Evolutionary conservation across 2,113 vertebrate genomes (phyloP).

Genomic region (Coptodon bakossiorum): DNA sequence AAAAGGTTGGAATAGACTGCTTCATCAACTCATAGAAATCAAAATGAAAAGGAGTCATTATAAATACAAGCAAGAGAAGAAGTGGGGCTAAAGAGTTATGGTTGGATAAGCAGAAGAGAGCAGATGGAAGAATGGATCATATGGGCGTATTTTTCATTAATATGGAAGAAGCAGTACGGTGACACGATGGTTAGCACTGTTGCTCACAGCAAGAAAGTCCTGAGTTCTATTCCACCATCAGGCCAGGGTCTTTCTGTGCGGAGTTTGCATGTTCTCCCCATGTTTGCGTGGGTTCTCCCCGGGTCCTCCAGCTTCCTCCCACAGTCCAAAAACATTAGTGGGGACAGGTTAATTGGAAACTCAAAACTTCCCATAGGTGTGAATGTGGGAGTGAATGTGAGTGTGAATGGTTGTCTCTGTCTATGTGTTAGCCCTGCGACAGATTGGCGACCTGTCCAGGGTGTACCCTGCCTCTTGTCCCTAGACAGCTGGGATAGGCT

Average conservation of each 20-base stretch:
- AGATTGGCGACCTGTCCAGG: neutral
- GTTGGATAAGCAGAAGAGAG: neutral
- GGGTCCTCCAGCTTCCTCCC: fast-evolving
- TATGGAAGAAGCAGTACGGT: neutral
- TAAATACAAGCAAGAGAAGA: fast-evolving
- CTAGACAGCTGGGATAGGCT: fast-evolving
- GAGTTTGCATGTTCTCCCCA: fast-evolving
- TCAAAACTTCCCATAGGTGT: neutral
- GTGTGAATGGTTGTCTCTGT: neutral
- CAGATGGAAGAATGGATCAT: neutral
- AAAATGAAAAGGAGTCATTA: neutral
- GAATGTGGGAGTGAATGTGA: neutral
- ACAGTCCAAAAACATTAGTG: neutral
- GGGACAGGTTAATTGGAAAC: neutral
- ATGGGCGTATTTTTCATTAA: fast-evolving
- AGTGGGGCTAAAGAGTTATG: neutral
- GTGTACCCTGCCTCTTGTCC: neutral
- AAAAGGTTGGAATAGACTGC: neutral
- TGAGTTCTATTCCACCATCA: neutral
- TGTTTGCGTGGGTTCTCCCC: fast-evolving
- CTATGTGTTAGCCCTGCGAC: neutral
- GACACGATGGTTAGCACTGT: fast-evolving
- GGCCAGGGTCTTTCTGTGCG: fast-evolving
- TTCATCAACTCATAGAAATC: neutral
- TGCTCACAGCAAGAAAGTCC: neutral